Percentiles rank a stretch among this genome's conserved stretches.
Conservation (phyloP, 2,113 vertebrate genomes). For the Vulpes ferrilata region DNA sequence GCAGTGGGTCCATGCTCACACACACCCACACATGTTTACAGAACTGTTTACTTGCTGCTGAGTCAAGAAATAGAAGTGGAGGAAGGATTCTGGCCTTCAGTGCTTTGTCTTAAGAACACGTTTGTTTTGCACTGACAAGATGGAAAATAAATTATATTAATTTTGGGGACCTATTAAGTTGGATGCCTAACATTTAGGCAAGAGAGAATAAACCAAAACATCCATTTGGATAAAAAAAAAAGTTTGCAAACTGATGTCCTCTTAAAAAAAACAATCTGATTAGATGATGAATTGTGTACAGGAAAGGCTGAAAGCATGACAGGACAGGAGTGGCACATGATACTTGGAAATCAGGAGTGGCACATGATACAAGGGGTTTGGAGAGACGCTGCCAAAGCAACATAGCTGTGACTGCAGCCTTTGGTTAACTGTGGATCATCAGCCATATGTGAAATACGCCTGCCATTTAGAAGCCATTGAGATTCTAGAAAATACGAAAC, state of each 20-base stretch:
- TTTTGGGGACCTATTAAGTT: conserved; percentile 67
- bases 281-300: background rate
- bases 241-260: background rate
- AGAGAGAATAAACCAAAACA: conserved; percentile 29
- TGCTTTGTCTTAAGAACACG: conserved; percentile 26
- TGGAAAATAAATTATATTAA: conserved; percentile 84
- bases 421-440: background rate
- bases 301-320: background rate
- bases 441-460: background rate
- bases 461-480: background rate
- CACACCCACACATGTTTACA: conserved; percentile 30
- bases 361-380: fast-evolving
- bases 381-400: background rate
- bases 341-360: background rate
- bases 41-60: conserved; percentile 9
- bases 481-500: background rate
- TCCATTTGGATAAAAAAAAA: conserved; percentile 51
- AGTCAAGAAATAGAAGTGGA: conserved; percentile 49
- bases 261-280: background rate
- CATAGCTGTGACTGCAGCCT: background rate
- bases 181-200: conserved; percentile 80
- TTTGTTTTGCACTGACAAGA: conserved; percentile 45
- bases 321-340: background rate
- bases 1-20: background rate
- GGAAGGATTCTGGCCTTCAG: conserved; percentile 28